Evolutionary conservation across 1,140 invertebrate genomes (phyloP).

Genomic region (Drosophila arawakana): DNA sequence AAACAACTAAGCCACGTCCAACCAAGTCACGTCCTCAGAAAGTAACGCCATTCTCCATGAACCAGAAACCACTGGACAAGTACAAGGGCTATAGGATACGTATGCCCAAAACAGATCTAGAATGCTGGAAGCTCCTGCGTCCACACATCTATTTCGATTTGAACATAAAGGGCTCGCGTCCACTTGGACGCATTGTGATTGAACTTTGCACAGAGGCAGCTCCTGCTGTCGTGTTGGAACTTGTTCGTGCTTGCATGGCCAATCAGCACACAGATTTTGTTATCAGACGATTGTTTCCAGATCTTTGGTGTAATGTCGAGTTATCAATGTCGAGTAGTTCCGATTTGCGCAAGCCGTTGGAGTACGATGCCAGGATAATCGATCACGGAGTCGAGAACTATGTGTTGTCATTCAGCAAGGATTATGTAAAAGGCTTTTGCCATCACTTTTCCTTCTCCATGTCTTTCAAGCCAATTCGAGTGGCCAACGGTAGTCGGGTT

Average conservation of each 20-base stretch:
- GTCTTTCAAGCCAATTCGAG: conserved; percentile 66
- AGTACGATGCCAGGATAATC: conserved; percentile 69
- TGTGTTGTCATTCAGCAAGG: conserved; percentile 70
- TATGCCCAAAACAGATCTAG: conserved; percentile 38
- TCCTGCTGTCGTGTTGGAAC: conserved; percentile 65
- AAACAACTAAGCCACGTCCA: neutral
- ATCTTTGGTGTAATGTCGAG: conserved; percentile 70
- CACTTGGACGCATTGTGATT: conserved; percentile 61
- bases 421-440: conserved; percentile 51
- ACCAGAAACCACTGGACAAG: conserved; percentile 44
- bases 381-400: conserved; percentile 58
- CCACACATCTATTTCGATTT: conserved; percentile 69
- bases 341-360: conserved; percentile 46
- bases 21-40: neutral
- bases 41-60: conserved; percentile 19
- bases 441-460: conserved; percentile 59
- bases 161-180: conserved; percentile 51
- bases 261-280: conserved; percentile 42
- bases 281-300: conserved; percentile 61
- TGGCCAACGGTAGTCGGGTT: conserved; percentile 67
- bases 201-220: conserved; percentile 75
- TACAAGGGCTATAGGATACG: conserved; percentile 52
- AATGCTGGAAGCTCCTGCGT: conserved; percentile 57
- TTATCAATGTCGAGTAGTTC: conserved; percentile 36
- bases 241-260: conserved; percentile 58